Evolutionary conservation across 2,888 invertebrate species (phyloP).

Genomic region (Drosophila bunnanda): DNA sequence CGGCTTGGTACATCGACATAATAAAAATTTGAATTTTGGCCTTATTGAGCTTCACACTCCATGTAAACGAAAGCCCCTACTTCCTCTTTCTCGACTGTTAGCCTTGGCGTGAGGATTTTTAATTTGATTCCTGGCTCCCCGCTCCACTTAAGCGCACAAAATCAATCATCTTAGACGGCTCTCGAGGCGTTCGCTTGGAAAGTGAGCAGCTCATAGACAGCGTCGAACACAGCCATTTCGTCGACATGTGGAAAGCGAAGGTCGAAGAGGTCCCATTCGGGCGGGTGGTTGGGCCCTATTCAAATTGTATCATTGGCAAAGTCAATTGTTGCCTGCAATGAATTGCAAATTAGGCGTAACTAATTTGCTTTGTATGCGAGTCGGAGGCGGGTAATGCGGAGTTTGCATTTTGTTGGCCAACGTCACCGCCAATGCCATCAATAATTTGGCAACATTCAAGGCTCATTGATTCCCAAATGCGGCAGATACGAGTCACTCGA

Average conservation of each 20-base stretch:
- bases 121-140: conserved; percentile 36
- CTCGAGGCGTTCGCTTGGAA: conserved; percentile 35
- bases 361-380: conserved; percentile 66
- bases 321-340: conserved; percentile 67
- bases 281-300: conserved; percentile 23
- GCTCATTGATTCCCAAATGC: conserved; percentile 52
- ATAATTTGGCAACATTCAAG: conserved; percentile 60
- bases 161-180: conserved; percentile 45
- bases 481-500: conserved; percentile 1
- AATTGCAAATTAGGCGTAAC: conserved; percentile 74
- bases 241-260: conserved; percentile 17
- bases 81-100: neutral
- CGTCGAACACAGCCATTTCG: conserved; percentile 10
- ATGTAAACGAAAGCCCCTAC: neutral
- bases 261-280: conserved; percentile 10
- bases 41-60: neutral
- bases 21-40: conserved; percentile 2
- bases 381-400: conserved; percentile 19
- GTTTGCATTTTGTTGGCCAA: conserved; percentile 27
- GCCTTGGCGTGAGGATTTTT: conserved; percentile 42
- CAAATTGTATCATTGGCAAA: conserved; percentile 61
- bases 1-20: conserved; percentile 7
- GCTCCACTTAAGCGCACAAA: conserved; percentile 30
- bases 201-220: conserved; percentile 41
- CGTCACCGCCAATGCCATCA: neutral